Conservation (phyloP, 2,888 invertebrate species). For the Atethmia centrago region DNA sequence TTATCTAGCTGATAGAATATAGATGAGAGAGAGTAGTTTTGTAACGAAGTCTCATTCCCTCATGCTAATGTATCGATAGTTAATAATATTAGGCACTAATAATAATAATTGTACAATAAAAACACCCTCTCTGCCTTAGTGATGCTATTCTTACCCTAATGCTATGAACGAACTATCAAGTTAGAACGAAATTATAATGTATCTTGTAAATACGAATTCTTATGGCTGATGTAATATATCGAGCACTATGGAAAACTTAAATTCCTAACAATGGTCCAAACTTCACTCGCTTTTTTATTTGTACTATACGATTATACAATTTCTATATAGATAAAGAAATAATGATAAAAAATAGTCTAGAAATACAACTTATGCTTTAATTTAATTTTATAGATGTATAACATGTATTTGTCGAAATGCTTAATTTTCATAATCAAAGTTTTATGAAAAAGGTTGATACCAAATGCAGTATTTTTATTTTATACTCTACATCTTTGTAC, state of each 20-base stretch:
- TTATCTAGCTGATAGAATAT: slow-evolving; percentile 75
- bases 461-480: slow-evolving; percentile 91
- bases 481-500: slow-evolving; percentile 90
- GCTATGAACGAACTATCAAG: slow-evolving; percentile 83
- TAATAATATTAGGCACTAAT: slow-evolving; percentile 82
- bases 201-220: slow-evolving; percentile 88
- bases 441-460: slow-evolving; percentile 89
- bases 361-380: slow-evolving; percentile 87
- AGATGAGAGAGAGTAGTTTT: slow-evolving; percentile 70
- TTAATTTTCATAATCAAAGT: slow-evolving; percentile 89
- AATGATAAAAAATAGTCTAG: slow-evolving; percentile 82
- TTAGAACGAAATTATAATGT: slow-evolving; percentile 83
- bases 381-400: slow-evolving; percentile 87
- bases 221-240: slow-evolving; percentile 85
- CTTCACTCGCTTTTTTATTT: slow-evolving; percentile 90
- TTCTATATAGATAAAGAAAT: slow-evolving; percentile 88
- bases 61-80: slow-evolving; percentile 76
- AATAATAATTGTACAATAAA: slow-evolving; percentile 88
- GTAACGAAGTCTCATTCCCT: slow-evolving; percentile 70
- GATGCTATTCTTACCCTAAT: slow-evolving; percentile 88
- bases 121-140: slow-evolving; percentile 90
- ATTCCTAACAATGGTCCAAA: slow-evolving; percentile 91
- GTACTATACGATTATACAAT: slow-evolving; percentile 89
- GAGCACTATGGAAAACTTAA: slow-evolving; percentile 88
- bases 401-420: slow-evolving; percentile 88